phyloP scores from a whole-genome alignment of 2,888 invertebrate genomes.

The Lomographa bimaculata region DNA sequence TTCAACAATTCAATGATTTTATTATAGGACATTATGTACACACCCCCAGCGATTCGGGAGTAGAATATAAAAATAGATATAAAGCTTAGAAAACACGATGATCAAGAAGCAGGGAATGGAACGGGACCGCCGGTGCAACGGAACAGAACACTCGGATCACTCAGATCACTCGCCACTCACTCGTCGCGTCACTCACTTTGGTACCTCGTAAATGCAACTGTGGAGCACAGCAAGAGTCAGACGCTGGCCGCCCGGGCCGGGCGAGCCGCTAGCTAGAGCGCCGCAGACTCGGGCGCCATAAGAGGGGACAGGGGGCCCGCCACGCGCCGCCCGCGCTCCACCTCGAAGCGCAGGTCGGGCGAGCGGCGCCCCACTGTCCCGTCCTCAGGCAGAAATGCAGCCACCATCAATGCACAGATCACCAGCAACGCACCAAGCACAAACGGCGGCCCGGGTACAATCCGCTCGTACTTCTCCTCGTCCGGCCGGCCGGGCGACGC shows the following conservation, averaged over 20 bases:
- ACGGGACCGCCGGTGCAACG: constrained; percentile 50
- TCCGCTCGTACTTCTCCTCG: constrained; percentile 84
- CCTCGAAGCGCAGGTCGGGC: constrained; percentile 91
- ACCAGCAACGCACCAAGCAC: constrained; percentile 98
- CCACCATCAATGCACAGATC: constrained; percentile 96
- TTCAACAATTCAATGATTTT: constrained; percentile 53
- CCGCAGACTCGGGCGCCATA: constrained; percentile 90
- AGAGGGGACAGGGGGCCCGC: constrained; percentile 91
- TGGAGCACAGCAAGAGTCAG: constrained; percentile 56
- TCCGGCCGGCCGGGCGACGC: constrained; percentile 58
- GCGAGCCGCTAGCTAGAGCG: constrained; percentile 84
- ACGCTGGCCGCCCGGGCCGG: constrained; percentile 74
- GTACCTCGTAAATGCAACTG: constrained; percentile 69
- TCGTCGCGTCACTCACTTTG: constrained; percentile 56
- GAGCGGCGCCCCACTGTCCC: constrained; percentile 65
- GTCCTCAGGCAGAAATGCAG: constrained; percentile 92
- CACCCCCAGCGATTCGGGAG: constrained; percentile 52
- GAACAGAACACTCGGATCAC: constrained; percentile 51
- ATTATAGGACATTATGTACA: constrained; percentile 66
- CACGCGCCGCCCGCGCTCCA: constrained; percentile 90
- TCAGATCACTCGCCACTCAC: too few species aligned
- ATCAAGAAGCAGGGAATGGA: constrained; percentile 55
- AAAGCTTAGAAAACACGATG: constrained; percentile 70
- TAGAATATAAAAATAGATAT: constrained; percentile 66
- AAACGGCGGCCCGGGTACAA: constrained; percentile 99